Conservation (phyloP, 2,888 invertebrate species). For the Shargacucullia verbasci region DNA sequence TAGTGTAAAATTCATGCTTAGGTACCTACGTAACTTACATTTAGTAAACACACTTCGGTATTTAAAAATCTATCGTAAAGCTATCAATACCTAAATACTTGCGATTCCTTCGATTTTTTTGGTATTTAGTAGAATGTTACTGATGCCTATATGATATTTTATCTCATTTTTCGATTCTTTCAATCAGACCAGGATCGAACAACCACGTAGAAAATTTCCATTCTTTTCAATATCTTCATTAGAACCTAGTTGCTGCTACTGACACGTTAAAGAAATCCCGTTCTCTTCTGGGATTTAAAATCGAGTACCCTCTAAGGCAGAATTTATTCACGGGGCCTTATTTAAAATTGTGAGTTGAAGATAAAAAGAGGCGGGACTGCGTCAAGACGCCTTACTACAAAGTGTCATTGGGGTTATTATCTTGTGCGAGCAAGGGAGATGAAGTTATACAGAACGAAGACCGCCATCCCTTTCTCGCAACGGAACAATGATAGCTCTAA, state of each 20-base stretch:
- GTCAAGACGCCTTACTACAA: conserved; percentile 60
- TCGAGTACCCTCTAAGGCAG: conserved; percentile 65
- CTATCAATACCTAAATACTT: too few relatives aligned
- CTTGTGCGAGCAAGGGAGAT: conserved; percentile 58
- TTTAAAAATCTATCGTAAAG: too few relatives aligned
- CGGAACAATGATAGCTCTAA: conserved; percentile 63
- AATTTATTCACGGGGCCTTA: conserved; percentile 69
- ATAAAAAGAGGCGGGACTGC: conserved; percentile 71
- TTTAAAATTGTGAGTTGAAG: conserved; percentile 73
- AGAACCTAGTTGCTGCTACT: conserved; percentile 22
- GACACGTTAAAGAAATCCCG: conserved; percentile 53
- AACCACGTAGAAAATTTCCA: background rate
- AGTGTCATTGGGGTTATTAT: conserved; percentile 66
- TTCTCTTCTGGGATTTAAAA: conserved; percentile 66
- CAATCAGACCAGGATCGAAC: background rate
- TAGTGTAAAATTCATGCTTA: too few relatives aligned
- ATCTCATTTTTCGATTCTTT: background rate
- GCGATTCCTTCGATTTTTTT: too few relatives aligned
- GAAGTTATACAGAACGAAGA: conserved; percentile 51
- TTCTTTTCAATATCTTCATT: background rate
- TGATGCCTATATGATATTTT: too few relatives aligned
- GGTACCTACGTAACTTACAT: too few relatives aligned
- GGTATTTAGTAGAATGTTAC: too few relatives aligned
- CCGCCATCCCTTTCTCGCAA: conserved; percentile 55
- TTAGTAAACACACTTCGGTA: too few relatives aligned